Evolutionary conservation across 1,140 invertebrate species (phyloP), one percentile per base, ranked within the genome.

Genomic region (Kradibia gibbosae): DNA sequence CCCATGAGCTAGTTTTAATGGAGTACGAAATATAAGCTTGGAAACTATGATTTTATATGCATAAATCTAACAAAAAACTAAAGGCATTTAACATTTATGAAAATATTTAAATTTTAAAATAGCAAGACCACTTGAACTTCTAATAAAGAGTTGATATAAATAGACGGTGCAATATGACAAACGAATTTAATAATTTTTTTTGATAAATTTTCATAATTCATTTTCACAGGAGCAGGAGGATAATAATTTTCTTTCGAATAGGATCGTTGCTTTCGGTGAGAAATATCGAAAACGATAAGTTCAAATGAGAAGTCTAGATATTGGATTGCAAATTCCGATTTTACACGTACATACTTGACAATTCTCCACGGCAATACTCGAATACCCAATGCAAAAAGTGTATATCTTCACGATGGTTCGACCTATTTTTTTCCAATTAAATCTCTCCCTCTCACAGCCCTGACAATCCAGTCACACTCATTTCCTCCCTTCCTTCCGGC

Each of bases 41-140:
- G 17, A 39, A 39, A 67, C 7, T 39, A 39, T 67, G 11, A 67
- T 67, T 39, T 67, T 39, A 15, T 67, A 67, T 67, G 17, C 36
- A 39, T 67, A 39, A 3, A 1, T 39, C n/a, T 3, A 20, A n/a
- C n/a, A n/a, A n/a, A n/a, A 67, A n/a, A 20, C 17, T n/a, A n/a
- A 67, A 67, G 62, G 22, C 4, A 60, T 60, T 60, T 60, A 60
- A 60, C 25, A 67, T 39, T 67, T 39, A 67, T 39, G 34, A 67
- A 39, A n/a, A 22, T 39, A 39, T 39, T 62, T 34, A 2, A 62
- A 62, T 34, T 62, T 62, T 25, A 62, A 62, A 62, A 7, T 3
- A 62, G 10, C 1, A 34, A 3, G 60, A 62, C 15, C 15, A 3
- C 13, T 62, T 17, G 17, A 39, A n/a, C n/a, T 67, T 39, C n/a